A percentile compares a stretch with the other conserved stretches of the same genome.
These are phyloP conservation scores for Drosophila nr. fundita DNA, from an alignment of 2,888 invertebrate genomes.

Conservation along the genomic window DNA sequence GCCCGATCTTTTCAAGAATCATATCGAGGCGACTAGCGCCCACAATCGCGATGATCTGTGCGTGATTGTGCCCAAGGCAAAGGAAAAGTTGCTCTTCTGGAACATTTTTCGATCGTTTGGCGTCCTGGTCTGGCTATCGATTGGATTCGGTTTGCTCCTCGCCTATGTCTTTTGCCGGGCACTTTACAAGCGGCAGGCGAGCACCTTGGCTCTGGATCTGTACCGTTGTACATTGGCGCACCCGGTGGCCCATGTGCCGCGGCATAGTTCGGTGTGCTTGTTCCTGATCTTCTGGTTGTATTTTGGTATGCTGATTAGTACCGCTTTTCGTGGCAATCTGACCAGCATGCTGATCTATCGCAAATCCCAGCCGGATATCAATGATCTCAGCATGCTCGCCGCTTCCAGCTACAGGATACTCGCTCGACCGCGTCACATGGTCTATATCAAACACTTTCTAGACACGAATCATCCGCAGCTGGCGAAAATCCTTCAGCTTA, in stretches of 20 bases:
- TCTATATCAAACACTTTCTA: constrained; percentile 84
- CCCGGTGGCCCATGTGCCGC: constrained; percentile 60
- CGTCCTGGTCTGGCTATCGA: constrained; percentile 74
- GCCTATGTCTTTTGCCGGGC: constrained; percentile 64
- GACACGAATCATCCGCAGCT: constrained; percentile 74
- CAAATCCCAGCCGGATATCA: constrained; percentile 78
- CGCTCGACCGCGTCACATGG: constrained; percentile 82
- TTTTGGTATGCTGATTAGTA: constrained; percentile 82
- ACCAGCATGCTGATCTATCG: constrained; percentile 83
- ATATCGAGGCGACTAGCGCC: constrained; percentile 86
- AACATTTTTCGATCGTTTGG: constrained; percentile 83
- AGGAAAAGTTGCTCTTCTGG: constrained; percentile 86
- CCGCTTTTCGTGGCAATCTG: constrained; percentile 83
- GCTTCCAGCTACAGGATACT: constrained; percentile 83
- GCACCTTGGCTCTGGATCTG: constrained; percentile 56
- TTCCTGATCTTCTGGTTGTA: constrained; percentile 82
- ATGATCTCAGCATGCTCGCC: constrained; percentile 77
- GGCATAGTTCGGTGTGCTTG: constrained; percentile 58
- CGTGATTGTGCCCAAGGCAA: constrained; percentile 86
- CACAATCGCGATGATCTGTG: constrained; percentile 87
- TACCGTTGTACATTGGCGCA: constrained; percentile 72
- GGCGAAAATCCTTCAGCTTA: constrained; percentile 80
- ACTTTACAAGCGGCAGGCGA: constrained; percentile 27
- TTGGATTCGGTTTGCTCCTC: constrained; percentile 64
- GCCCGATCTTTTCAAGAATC: constrained; percentile 85